Evolutionary conservation across 2,113 vertebrate species (phyloP).

Genomic region (Sminthopsis crassicaudata): DNA sequence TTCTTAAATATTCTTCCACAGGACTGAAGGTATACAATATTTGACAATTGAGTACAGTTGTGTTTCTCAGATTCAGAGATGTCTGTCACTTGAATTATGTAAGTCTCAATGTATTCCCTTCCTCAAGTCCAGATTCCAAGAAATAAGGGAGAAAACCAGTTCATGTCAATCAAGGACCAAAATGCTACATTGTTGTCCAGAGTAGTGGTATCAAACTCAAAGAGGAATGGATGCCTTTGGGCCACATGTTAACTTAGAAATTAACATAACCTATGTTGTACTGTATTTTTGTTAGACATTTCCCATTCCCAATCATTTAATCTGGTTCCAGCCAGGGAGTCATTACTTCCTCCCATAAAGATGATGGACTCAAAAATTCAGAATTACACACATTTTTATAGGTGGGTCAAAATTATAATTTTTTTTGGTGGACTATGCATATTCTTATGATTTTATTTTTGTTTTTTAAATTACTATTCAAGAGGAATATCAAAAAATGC

Average conservation of each 20-base stretch:
- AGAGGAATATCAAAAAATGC: not conserved
- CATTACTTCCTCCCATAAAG: not conserved
- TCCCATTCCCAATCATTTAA: not conserved
- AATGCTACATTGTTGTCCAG: not conserved
- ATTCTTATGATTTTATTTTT: not conserved
- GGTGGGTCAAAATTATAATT: not conserved
- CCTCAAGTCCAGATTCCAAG: conserved; percentile 5
- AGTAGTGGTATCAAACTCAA: not conserved
- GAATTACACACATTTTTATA: not conserved
- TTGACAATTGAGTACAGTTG: not conserved
- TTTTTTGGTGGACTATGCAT: not conserved
- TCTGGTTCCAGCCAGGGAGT: not conserved
- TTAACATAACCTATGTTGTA: not conserved
- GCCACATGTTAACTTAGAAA: not conserved
- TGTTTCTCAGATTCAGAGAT: conserved; percentile 11
- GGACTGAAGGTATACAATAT: not conserved
- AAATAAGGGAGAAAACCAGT: conserved; percentile 12
- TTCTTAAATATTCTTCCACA: not conserved
- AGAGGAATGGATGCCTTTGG: not conserved
- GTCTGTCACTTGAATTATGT: conserved; percentile 20
- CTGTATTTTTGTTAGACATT: not conserved
- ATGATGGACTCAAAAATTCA: not conserved
- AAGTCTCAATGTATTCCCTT: conserved; percentile 54
- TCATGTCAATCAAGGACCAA: conserved; percentile 1
- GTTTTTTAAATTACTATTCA: not conserved